Base-by-base conservation (phyloP, 1,140 invertebrate species). In the Augochlora pura region DNA sequence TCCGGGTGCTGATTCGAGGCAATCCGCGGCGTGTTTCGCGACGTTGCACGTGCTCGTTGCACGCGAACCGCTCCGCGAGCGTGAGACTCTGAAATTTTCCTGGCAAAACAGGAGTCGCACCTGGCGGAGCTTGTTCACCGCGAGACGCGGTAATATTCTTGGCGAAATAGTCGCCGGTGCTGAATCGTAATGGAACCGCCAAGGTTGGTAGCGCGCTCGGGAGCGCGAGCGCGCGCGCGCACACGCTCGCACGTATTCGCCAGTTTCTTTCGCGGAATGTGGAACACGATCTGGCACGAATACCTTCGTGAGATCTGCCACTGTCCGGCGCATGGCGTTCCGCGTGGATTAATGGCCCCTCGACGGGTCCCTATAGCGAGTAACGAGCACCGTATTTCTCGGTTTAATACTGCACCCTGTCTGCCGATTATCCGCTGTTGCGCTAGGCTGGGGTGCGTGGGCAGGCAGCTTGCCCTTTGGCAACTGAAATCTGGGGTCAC, bases 321-420 rank as follows among this genome's bases (percentile, higher is more conserved):
- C 21, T n/a, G 70, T 32, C 21, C 25, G 59, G 39, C 60, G 21
- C 6, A 27, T 42, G 62, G 16, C 59, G 67, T 25, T 42, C 42
- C 39, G 21, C 75, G n/a, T n/a, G 18, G 42, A 77, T 77, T 70
- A 70, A 77, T 52, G 66, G 25, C 42, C 46, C 6, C 67, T 18
- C 42, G 42, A 64, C 67, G 59, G 6, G 59, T 38, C 59, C 59
- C 67, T 67, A 64, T 77, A 54, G 32, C 75, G n/a, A 63, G 23
- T 63, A 70, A 74, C 71, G 71, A 57, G 42, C 66, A 18, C 66
- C 27, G 52, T 69, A 77, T 77, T 70, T 77, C 74, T 77, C 57
- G 5, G 25, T 77, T 77, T 77, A 70, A 70, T 18, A 57, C 67
- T 3, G 21, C 57, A 23, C 60, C 39, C 23, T 52, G 39, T 46